phyloP scores from a whole-genome alignment of 2,113 vertebrate genomes.

The Pituophis catenifer region DNA sequence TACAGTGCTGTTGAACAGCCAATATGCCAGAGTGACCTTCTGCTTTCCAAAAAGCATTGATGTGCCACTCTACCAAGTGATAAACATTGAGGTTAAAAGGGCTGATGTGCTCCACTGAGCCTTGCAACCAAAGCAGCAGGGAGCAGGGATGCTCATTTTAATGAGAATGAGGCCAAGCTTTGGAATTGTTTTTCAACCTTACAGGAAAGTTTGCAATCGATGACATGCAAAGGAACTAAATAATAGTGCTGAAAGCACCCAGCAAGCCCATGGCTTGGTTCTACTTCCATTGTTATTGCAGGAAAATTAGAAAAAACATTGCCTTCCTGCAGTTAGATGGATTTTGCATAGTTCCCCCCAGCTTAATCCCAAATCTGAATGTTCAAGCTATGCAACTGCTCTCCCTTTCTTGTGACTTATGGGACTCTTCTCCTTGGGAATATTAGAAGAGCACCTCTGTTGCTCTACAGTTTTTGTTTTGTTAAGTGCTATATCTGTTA shows the following conservation, averaged over 20 bases:
- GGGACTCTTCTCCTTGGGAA: neutral
- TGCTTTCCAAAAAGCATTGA: constrained; percentile 28
- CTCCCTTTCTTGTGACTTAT: neutral
- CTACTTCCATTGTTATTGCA: neutral
- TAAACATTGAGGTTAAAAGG: constrained; percentile 36
- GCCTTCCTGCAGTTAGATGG: neutral
- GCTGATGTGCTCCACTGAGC: constrained; percentile 27
- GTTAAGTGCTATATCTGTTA: neutral
- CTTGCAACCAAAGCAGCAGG: constrained; percentile 35
- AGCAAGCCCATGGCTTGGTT: neutral
- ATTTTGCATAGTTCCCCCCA: neutral
- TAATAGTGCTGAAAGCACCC: constrained; percentile 10
- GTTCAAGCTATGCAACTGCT: neutral
- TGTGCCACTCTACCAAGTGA: constrained; percentile 27
- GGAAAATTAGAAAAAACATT: neutral
- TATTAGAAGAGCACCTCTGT: neutral
- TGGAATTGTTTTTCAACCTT: constrained; percentile 46
- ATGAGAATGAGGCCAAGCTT: constrained; percentile 31
- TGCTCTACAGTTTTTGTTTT: neutral
- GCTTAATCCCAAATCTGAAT: neutral
- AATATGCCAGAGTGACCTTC: constrained; percentile 1
- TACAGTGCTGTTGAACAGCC: constrained; percentile 28
- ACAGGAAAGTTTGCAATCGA: constrained; percentile 23
- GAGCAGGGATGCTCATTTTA: constrained; percentile 4
- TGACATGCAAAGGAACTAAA: constrained; percentile 22